Percentiles rank a stretch among this genome's conserved stretches.
These are phyloP conservation scores for Macropus fuliginosus DNA, from an alignment of 2,797 vertebrate genomes.

Conservation along the genomic window DNA sequence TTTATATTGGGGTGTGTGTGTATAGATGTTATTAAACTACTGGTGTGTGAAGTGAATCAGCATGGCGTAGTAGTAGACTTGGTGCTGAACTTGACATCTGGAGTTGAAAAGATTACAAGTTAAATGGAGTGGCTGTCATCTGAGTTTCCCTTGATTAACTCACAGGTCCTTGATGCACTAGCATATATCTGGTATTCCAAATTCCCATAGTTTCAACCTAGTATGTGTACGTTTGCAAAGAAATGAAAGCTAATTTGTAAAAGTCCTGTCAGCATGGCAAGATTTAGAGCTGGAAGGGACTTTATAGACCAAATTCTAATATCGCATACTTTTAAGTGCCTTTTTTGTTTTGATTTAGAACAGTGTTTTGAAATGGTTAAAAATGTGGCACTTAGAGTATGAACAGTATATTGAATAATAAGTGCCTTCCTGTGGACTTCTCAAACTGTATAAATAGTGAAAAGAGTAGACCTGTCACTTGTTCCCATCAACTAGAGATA, in stretches of 20 bases:
- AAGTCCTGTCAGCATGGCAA: neutral
- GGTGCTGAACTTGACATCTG: neutral
- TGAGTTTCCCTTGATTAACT: neutral
- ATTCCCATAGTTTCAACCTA: neutral
- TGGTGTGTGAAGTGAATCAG: neutral
- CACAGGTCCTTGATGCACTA: neutral
- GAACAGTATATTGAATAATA: neutral
- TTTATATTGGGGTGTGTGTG: neutral
- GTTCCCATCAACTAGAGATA: neutral
- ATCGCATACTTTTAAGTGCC: neutral
- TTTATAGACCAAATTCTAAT: neutral
- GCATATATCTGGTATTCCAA: neutral
- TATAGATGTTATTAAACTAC: neutral
- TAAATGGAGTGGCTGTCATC: neutral
- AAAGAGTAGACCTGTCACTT: neutral
- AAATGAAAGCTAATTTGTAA: neutral
- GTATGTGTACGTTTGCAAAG: neutral
- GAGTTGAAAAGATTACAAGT: neutral
- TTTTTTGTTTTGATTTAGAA: slow-evolving; percentile 32
- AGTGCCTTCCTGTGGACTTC: neutral
- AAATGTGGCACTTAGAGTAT: neutral
- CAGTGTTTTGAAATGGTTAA: slow-evolving; percentile 24
- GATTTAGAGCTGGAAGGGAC: neutral
- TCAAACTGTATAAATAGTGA: neutral
- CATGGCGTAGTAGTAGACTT: neutral